Conservation (phyloP, 2,888 invertebrate genomes). For the Sarcophaga variegata region DNA sequence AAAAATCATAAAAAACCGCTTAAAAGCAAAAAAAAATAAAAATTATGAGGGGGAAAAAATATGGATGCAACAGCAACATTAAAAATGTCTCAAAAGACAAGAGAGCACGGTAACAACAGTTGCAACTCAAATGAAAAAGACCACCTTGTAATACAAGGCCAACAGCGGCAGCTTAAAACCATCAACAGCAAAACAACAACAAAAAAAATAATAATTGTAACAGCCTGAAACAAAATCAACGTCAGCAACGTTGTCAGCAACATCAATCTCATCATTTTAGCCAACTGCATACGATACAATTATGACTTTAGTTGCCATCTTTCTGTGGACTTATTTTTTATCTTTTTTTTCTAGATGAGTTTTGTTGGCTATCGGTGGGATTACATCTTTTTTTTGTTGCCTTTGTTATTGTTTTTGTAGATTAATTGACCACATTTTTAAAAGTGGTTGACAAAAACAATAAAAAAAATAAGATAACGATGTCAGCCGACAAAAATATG, state of each 20-base stretch:
- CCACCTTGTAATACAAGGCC: slow-evolving; percentile 67
- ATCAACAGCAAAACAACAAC: slow-evolving; percentile 1
- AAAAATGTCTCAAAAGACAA: no score
- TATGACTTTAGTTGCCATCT: slow-evolving; percentile 26
- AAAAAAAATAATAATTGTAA: slow-evolving; percentile 59
- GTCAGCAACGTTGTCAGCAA: not conserved
- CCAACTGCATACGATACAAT: slow-evolving; percentile 43
- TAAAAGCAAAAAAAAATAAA: not conserved
- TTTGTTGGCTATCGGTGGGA: no score
- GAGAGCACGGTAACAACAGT: not conserved
- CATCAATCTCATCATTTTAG: slow-evolving; percentile 35
- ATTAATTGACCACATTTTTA: slow-evolving; percentile 18
- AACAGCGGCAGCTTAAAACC: slow-evolving; percentile 10
- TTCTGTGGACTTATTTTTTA: not conserved
- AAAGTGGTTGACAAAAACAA: not conserved
- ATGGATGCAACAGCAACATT: slow-evolving; percentile 18
- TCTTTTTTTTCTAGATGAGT: no score
- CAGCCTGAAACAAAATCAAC: slow-evolving; percentile 28
- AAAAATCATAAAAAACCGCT: slow-evolving; percentile 9
- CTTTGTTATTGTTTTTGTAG: slow-evolving; percentile 4
- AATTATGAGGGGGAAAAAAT: not conserved
- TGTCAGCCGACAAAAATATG: no score
- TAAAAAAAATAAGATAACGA: no score
- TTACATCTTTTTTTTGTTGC: not conserved
- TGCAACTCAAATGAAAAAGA: slow-evolving; percentile 45